Evolutionary conservation across 2,888 invertebrate species (phyloP).

Genomic region (Dynastes tityus): DNA sequence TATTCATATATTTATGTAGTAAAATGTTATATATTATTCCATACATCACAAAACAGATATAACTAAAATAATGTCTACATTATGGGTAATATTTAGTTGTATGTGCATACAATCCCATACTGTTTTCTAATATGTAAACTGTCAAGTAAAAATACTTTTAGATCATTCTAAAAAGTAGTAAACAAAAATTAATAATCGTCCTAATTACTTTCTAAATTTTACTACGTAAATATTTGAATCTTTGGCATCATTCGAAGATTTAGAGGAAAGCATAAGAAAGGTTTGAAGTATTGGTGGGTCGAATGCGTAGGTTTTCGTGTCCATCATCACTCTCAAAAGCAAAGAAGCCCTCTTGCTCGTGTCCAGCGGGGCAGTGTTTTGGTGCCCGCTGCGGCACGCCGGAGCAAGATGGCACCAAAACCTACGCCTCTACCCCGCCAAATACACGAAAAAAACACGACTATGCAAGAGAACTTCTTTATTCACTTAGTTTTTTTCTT

Average conservation of each 20-base stretch:
- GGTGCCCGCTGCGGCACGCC: constrained; percentile 71
- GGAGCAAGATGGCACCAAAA: constrained; percentile 76
- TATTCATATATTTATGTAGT: background rate
- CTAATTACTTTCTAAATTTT: background rate
- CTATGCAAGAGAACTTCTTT: constrained; percentile 71
- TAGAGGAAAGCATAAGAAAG: background rate
- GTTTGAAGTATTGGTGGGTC: constrained; percentile 34
- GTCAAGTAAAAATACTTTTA: too few species aligned
- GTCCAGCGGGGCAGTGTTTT: constrained; percentile 72
- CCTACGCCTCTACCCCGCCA: constrained; percentile 70
- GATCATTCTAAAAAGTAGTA: too few species aligned
- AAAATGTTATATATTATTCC: background rate
- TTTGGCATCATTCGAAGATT: background rate
- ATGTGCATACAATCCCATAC: too few species aligned
- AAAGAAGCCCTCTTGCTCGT: constrained; percentile 71
- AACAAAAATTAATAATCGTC: too few species aligned
- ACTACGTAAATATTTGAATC: background rate
- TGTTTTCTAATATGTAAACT: too few species aligned
- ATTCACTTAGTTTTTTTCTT: constrained; percentile 60
- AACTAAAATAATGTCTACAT: too few species aligned
- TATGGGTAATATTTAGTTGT: too few species aligned
- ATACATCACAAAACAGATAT: too few species aligned
- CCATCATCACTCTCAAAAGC: constrained; percentile 26
- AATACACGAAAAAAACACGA: constrained; percentile 70
- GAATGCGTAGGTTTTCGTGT: constrained; percentile 53